Base-by-base conservation (phyloP, 1,140 invertebrate species). In the Cryptotermes secundus region DNA sequence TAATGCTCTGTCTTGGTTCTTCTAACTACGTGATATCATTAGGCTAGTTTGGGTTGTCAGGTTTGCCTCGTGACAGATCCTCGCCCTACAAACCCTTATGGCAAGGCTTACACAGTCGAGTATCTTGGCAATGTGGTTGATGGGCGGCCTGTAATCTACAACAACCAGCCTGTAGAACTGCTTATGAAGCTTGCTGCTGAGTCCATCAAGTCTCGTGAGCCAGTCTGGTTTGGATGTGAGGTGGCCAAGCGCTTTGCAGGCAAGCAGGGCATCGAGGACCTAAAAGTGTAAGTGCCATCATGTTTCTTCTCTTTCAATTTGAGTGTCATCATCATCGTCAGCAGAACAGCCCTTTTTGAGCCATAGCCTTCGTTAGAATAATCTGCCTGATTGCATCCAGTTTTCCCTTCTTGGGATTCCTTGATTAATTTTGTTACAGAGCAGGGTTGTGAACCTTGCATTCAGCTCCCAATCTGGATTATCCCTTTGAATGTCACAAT, bases 221-320 rank as follows among this genome's bases (percentile, higher is more conserved):
- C 96, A 12, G 96, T 98, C 1, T 98, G 96, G 97, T 98, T 97
- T 89, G 97, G 97, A n/a, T 97, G 96, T 89, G 96, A 98, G 88
- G 96, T 97, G 26, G 93, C 92, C 81, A 97, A 97, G 89, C 90
- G 95, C 83, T 95, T 96, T 88, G 93, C 94, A 81, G 90, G 92
- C n/a, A 97, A 97, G 87, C 92, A 93, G 83, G 96, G 96, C n/a
- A 92, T 97, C 38, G 92, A 95, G 86, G 96, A 97, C 89, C 87
- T 96, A 34, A 91, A 93, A 86, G 92, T 95, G 95, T 96, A 89
- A 93, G 94, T 89, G 45, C 45, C 45, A 4, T 31, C 45, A 45
- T 31, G 81, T 45, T 82, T 45, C 38, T 6, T 38, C 12, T 12
- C n/a, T n/a, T n/a, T n/a, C n/a, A n/a, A n/a, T n/a, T n/a, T n/a